Conservation (phyloP, 1,140 invertebrate genomes). For the Lepidotrigona ventralis region DNA sequence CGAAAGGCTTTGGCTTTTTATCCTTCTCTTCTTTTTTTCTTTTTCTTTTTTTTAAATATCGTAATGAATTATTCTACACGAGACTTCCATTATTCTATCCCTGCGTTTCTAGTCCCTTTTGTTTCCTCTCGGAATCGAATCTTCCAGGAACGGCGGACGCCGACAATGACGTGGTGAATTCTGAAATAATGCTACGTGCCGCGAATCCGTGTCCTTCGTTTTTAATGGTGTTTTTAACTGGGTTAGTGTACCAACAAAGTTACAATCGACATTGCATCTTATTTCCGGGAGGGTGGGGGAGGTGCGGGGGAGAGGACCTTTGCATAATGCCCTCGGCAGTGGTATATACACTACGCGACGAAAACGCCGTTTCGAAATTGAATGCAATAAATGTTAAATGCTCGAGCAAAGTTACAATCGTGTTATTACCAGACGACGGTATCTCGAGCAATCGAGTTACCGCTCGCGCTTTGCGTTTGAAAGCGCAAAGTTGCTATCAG, state of each 20-base stretch:
- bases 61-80: not conserved
- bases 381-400: not conserved
- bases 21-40: too few species aligned
- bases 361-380: too few species aligned
- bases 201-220: not conserved
- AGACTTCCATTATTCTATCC: not conserved
- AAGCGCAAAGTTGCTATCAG: not conserved
- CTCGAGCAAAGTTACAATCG: not conserved
- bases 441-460: not conserved
- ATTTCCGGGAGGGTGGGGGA: too few species aligned
- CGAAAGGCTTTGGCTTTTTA: too few species aligned
- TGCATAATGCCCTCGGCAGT: not conserved
- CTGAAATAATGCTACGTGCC: not conserved
- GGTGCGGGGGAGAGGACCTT: too few species aligned
- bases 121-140: not conserved
- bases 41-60: not conserved
- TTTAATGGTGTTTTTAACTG: not conserved
- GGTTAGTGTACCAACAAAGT: not conserved
- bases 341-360: too few species aligned
- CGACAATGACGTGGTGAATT: not conserved
- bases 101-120: not conserved
- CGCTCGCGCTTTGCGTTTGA: not conserved
- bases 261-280: not conserved
- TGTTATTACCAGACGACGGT: not conserved
- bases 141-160: rapidly evolving